Percentiles rank a stretch among this genome's conserved stretches.
Evolutionary conservation across 30 jellyfish, hydroid and myxozoan species (phyloP).

Genomic region (Hydra vulgaris): DNA sequence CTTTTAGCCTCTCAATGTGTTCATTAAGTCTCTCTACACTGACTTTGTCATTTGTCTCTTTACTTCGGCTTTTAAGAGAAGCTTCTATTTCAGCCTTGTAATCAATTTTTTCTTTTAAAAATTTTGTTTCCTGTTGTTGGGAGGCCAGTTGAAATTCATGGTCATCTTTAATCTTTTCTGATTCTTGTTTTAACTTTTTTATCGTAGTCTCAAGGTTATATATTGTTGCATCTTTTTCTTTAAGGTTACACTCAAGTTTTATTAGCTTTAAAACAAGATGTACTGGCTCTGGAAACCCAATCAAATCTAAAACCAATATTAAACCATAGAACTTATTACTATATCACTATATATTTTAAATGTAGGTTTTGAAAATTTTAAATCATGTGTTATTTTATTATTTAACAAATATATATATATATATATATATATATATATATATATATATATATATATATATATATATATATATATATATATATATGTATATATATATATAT

Average conservation of each 20-base stretch:
- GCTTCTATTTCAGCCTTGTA: conserved; percentile 44
- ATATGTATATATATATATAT: too few species aligned
- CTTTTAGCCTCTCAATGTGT: conserved; percentile 38
- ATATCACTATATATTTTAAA: too few species aligned
- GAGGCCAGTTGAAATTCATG: conserved; percentile 49
- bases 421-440: too few species aligned
- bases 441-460: too few species aligned
- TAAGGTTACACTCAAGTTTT: conserved; percentile 46
- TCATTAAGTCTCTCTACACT: conserved; percentile 49
- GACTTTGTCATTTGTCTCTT: conserved; percentile 36
- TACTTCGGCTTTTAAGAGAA: conserved; percentile 21
- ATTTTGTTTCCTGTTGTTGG: conserved; percentile 45
- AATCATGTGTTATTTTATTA: too few species aligned
- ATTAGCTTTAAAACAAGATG: conserved; percentile 47
- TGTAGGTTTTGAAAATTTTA: too few species aligned
- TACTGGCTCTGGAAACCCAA: conserved; percentile 67
- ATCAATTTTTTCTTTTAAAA: conserved; percentile 57
- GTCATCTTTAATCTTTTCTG: conserved; percentile 51
- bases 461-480: too few species aligned
- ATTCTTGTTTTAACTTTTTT: conserved; percentile 3
- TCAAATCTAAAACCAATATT: background rate
- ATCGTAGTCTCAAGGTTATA: conserved; percentile 11
- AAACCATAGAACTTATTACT: background rate
- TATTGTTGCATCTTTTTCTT: conserved; percentile 35
- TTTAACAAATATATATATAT: too few species aligned